These are phyloP conservation scores for Penaeus chinensis DNA, from an alignment of 1,140 invertebrate species.

Conservation along the genomic window DNA sequence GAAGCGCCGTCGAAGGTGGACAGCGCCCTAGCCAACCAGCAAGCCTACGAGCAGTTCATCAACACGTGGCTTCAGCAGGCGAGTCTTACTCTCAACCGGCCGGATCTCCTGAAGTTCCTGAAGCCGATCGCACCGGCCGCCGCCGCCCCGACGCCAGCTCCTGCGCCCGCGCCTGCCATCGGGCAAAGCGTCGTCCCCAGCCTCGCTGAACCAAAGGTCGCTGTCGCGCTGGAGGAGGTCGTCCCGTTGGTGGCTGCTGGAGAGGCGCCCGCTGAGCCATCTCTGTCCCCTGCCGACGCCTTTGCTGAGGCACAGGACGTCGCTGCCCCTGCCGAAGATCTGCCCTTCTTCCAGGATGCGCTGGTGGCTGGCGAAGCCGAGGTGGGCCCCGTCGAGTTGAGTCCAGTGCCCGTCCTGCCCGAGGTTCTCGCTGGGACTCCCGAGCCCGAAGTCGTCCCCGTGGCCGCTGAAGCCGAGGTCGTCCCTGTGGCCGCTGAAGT, in stretches of 20 bases:
- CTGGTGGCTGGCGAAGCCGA: too few relatives aligned
- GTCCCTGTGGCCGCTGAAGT: too few relatives aligned
- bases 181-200: background rate
- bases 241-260: background rate
- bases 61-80: constrained; percentile 5
- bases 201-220: background rate
- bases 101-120: background rate
- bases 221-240: background rate
- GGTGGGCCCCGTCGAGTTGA: too few relatives aligned
- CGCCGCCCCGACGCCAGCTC: background rate
- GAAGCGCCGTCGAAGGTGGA: background rate
- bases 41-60: constrained; percentile 6
- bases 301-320: too few relatives aligned
- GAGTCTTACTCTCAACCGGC: background rate
- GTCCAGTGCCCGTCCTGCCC: too few relatives aligned
- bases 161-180: background rate
- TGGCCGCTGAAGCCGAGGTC: too few relatives aligned
- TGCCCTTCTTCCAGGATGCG: too few relatives aligned
- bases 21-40: background rate
- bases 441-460: too few relatives aligned
- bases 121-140: background rate
- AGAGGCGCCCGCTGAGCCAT: too few relatives aligned
- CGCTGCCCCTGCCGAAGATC: too few relatives aligned
- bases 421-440: too few relatives aligned
- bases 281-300: too few relatives aligned